These are phyloP conservation scores for Noctua pronuba DNA, from an alignment of 2,888 invertebrate genomes.

Conservation along the genomic window DNA sequence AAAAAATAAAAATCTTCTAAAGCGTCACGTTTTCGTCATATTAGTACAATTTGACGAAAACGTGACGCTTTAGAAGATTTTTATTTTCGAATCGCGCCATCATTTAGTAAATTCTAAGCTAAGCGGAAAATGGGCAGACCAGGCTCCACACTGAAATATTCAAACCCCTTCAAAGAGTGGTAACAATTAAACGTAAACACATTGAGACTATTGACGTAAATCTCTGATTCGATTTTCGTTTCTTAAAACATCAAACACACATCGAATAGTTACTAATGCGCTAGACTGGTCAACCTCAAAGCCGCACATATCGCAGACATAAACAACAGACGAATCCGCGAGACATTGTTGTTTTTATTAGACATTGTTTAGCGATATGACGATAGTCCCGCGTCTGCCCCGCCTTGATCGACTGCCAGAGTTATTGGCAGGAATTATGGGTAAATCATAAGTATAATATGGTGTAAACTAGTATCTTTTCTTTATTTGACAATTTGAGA, in stretches of 20 bases:
- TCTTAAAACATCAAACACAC: constrained; percentile 31
- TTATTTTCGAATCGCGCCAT: no score
- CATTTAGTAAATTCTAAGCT: background rate
- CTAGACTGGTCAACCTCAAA: constrained; percentile 6
- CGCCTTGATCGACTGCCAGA: background rate
- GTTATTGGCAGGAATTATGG: background rate
- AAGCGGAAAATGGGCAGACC: background rate
- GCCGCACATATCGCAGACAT: constrained; percentile 41
- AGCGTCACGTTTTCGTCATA: background rate
- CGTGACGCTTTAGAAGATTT: no score
- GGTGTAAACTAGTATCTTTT: background rate
- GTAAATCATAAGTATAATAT: background rate
- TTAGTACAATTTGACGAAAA: no score
- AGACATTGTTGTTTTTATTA: constrained; percentile 44
- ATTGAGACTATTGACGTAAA: background rate
- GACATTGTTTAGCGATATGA: constrained; percentile 46
- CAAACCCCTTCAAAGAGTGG: background rate
- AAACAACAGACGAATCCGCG: constrained; percentile 33
- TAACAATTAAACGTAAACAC: background rate
- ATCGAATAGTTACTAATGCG: constrained; percentile 10
- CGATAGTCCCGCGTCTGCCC: constrained; percentile 7
- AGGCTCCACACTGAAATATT: background rate
- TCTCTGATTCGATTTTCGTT: background rate
- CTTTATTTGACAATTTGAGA: background rate
- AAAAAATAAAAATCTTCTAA: background rate